phyloP scores from a whole-genome alignment of 1,140 invertebrate species.

The Helicoverpa armigera region DNA sequence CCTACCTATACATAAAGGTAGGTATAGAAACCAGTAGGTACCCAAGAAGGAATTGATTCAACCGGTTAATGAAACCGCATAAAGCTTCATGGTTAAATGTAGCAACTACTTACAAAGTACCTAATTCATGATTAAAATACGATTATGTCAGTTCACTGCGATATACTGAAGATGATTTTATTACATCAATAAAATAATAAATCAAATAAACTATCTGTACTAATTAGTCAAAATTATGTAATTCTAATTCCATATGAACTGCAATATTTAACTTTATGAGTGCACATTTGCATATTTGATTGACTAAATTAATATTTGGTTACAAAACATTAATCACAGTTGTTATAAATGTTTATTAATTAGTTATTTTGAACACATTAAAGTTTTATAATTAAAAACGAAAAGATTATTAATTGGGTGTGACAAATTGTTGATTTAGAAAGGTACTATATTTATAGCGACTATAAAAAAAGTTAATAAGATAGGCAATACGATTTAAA shows the following conservation, averaged over 20 bases:
- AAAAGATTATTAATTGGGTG: slow-evolving; percentile 1
- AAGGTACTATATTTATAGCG: too few relatives aligned
- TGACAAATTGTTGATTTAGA: slow-evolving; percentile 1
- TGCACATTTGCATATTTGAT: slow-evolving; percentile 38
- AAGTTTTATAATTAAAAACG: neutral
- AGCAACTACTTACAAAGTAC: too few relatives aligned
- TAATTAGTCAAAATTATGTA: slow-evolving; percentile 17
- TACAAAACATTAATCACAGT: slow-evolving; percentile 13
- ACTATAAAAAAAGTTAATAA: too few relatives aligned
- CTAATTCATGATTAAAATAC: neutral
- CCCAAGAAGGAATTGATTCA: too few relatives aligned
- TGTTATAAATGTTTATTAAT: slow-evolving; percentile 15
- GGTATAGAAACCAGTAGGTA: too few relatives aligned
- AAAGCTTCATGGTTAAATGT: too few relatives aligned
- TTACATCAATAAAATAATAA: slow-evolving; percentile 16
- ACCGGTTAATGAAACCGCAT: too few relatives aligned
- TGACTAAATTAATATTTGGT: slow-evolving; percentile 37
- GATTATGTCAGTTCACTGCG: neutral
- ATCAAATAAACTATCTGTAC: neutral
- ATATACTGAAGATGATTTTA: neutral
- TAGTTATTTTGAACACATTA: slow-evolving; percentile 2
- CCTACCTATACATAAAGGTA: too few relatives aligned
- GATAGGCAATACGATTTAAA: too few relatives aligned
- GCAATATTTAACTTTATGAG: slow-evolving; percentile 6
- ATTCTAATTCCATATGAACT: slow-evolving; percentile 12